A percentile compares a stretch with the other conserved stretches of the same genome.
These are phyloP conservation scores for Spheniscus mendiculus DNA, from an alignment of 2,113 vertebrate species.

Conservation along the genomic window DNA sequence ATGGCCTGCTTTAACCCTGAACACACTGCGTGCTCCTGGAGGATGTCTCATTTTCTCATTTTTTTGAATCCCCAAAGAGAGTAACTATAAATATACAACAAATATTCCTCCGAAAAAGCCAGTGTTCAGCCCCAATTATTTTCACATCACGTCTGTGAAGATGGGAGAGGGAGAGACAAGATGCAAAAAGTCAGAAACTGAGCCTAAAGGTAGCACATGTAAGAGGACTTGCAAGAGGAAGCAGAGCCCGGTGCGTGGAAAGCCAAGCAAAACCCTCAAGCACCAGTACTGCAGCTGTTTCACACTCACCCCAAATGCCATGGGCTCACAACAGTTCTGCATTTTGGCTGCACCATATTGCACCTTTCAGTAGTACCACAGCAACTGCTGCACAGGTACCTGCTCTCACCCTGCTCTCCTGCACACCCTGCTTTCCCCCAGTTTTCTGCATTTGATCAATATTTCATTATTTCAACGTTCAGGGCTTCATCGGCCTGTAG, in stretches of 20 bases:
- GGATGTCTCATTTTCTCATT: not conserved
- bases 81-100: not conserved
- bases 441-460: not conserved
- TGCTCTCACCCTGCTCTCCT: not conserved
- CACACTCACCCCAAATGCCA: not conserved
- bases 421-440: not conserved
- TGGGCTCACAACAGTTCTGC: fast-evolving
- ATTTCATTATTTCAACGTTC: not conserved
- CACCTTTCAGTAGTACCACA: not conserved
- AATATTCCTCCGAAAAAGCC: not conserved
- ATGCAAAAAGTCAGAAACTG: not conserved
- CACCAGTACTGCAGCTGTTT: not conserved
- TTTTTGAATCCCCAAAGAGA: not conserved
- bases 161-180: not conserved
- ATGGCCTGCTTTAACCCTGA: constrained; percentile 38
- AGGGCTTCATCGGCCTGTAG: not conserved
- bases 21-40: not conserved
- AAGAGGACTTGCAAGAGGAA: not conserved
- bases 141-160: not conserved
- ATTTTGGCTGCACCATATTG: not conserved
- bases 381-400: not conserved
- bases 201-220: not conserved
- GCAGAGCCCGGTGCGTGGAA: fast-evolving
- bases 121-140: not conserved
- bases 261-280: not conserved